Percentiles rank a stretch among this genome's conserved stretches.
Conservation (phyloP, 2,113 vertebrate genomes). For the Pontoporia blainvillei region DNA sequence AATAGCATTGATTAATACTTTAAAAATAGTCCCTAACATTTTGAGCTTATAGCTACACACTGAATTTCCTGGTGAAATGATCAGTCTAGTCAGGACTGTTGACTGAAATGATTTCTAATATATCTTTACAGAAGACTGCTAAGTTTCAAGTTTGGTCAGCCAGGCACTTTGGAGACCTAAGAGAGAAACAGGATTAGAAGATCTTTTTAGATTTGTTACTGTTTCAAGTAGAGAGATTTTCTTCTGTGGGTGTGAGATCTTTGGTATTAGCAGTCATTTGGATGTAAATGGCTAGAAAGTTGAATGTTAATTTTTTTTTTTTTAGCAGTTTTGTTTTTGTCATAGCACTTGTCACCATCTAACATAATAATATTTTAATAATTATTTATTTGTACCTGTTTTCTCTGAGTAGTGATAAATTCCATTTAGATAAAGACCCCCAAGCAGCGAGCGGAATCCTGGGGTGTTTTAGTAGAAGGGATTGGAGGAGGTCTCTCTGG, state of each 20-base stretch:
- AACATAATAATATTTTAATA: neutral
- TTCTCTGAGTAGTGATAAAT: neutral
- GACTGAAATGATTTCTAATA: neutral
- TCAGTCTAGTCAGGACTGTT: neutral
- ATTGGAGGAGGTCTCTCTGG: accelerated
- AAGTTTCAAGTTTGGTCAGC: neutral
- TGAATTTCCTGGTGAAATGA: neutral
- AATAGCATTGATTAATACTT: neutral
- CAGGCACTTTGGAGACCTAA: neutral
- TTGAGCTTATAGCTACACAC: neutral
- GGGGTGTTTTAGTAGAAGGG: neutral
- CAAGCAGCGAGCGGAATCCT: neutral
- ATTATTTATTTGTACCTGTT: neutral
- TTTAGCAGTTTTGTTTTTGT: neutral
- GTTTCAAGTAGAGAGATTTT: neutral
- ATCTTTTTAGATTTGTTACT: neutral
- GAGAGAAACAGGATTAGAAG: neutral
- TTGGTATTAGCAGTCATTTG: neutral
- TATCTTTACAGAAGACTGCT: neutral
- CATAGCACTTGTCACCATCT: neutral
- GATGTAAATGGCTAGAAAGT: neutral
- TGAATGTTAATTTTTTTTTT: neutral
- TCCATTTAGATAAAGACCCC: neutral
- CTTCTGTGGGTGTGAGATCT: neutral
- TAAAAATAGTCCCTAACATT: neutral